Evolutionary conservation across 2,888 invertebrate genomes (phyloP).

Genomic region (Eristalis tenax): DNA sequence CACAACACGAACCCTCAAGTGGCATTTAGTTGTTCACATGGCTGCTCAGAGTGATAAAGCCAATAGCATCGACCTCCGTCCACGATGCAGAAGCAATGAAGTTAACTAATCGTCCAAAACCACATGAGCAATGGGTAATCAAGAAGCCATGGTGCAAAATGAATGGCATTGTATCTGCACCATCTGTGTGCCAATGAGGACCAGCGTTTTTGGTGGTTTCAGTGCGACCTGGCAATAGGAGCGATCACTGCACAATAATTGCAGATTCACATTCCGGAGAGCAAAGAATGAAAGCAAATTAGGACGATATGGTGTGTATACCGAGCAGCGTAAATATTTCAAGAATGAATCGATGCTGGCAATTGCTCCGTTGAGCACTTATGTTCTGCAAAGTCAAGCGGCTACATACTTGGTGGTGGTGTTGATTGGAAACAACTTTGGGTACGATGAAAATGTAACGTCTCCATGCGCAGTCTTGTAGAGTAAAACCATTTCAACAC

Average conservation of each 20-base stretch:
- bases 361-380: neutral
- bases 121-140: conserved; percentile 11
- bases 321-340: neutral
- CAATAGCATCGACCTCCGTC: neutral
- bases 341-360: neutral
- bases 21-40: neutral
- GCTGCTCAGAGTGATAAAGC: neutral
- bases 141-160: neutral
- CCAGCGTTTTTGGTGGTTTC: neutral
- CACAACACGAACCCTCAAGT: neutral
- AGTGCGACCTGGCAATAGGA: neutral
- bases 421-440: no score
- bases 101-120: conserved; percentile 4
- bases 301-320: neutral
- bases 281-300: neutral
- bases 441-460: no score
- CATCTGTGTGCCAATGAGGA: neutral
- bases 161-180: neutral
- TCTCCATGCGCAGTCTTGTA: no score
- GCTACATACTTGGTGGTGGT: neutral
- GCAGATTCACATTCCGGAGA: neutral
- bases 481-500: no score
- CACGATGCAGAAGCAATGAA: conserved; percentile 4
- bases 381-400: neutral
- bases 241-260: neutral